These are phyloP conservation scores for Bombus vancouverensis DNA, from an alignment of 1,140 invertebrate genomes.

Conservation along the genomic window DNA sequence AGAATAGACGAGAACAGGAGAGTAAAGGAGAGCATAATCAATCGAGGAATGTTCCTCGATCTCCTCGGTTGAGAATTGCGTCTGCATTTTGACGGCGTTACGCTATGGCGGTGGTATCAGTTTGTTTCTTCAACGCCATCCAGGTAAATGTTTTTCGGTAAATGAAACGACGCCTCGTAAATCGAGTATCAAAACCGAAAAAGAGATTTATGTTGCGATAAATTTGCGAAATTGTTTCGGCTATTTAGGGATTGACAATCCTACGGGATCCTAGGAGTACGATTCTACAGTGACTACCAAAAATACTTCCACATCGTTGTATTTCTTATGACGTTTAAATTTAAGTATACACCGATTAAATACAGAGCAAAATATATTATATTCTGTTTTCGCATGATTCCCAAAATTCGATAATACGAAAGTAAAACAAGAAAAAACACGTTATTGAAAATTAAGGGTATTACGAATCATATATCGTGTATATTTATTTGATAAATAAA, in stretches of 20 bases:
- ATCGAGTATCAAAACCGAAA: not conserved
- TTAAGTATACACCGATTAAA: no score
- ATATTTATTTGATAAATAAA: no score
- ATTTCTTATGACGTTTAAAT: no score
- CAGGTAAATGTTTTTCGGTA: not conserved
- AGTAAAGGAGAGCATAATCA: constrained; percentile 33
- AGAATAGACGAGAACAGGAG: not conserved
- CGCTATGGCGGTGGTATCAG: not conserved
- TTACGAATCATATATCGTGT: no score
- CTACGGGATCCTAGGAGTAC: no score
- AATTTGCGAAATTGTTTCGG: not conserved
- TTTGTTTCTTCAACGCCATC: not conserved
- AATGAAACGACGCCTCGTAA: not conserved
- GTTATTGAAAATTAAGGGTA: no score
- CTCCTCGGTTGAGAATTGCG: not conserved
- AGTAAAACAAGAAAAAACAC: no score
- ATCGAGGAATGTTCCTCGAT: constrained; percentile 29
- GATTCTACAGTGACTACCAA: no score
- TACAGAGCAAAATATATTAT: no score
- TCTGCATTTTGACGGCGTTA: not conserved
- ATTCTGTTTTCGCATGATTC: no score
- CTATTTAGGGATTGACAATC: not conserved
- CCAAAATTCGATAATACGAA: no score
- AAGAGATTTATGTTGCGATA: not conserved
- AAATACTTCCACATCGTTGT: no score